Evolutionary conservation across 2,888 invertebrate genomes (phyloP).

Genomic region (Catotricha subobsoleta): DNA sequence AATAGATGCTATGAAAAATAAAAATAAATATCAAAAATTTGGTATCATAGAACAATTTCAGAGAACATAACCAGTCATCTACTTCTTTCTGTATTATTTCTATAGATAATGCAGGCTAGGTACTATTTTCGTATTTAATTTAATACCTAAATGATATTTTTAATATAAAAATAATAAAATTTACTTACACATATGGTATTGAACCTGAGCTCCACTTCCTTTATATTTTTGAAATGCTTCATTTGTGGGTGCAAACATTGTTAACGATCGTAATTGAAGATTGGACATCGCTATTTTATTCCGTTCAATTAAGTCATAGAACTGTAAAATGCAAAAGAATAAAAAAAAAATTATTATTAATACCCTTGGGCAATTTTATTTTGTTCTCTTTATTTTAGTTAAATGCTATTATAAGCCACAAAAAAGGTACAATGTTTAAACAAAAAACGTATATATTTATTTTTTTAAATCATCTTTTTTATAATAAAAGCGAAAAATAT

Average conservation of each 20-base stretch:
- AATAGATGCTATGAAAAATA: too few species aligned
- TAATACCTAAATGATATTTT: too few species aligned
- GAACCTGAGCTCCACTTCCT: slow-evolving; percentile 41
- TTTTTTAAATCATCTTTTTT: neutral
- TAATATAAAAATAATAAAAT: too few species aligned
- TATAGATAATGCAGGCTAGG: too few species aligned
- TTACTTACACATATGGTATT: slow-evolving; percentile 71
- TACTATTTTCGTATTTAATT: too few species aligned
- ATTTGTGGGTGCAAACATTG: slow-evolving; percentile 80
- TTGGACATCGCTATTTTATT: slow-evolving; percentile 55
- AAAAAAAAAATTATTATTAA: neutral
- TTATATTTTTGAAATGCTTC: slow-evolving; percentile 61
- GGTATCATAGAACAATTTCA: too few species aligned
- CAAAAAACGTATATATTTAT: neutral
- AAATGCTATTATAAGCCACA: neutral
- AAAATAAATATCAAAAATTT: too few species aligned
- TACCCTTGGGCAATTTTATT: too few species aligned
- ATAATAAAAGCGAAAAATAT: neutral
- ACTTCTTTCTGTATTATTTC: too few species aligned
- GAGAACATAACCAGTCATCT: too few species aligned
- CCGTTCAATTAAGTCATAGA: slow-evolving; percentile 52
- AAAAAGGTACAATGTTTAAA: neutral
- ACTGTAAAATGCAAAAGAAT: slow-evolving; percentile 35
- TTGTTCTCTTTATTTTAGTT: too few species aligned
- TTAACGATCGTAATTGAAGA: slow-evolving; percentile 53